Percentiles rank a stretch among this genome's conserved stretches.
phyloP scores from a whole-genome alignment of 1,140 invertebrate genomes.

The Magallana gigas region DNA sequence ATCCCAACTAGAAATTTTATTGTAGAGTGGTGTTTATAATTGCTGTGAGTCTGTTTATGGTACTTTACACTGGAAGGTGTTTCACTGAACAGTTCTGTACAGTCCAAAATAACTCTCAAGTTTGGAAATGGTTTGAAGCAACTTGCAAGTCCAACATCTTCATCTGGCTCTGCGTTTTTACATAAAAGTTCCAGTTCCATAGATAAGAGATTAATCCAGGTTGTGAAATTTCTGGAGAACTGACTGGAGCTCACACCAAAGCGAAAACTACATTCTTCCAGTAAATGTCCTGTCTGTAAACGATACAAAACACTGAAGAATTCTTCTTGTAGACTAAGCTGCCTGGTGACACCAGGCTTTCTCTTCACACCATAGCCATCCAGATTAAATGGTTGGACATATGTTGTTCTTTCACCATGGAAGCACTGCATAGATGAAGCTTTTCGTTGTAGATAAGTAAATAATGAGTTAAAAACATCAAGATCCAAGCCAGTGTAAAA shows the following conservation, averaged over 20 bases:
- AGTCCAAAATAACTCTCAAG: constrained; percentile 8
- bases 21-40: constrained; percentile 7
- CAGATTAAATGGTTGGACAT: too few relatives aligned
- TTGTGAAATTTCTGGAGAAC: neutral
- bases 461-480: neutral
- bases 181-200: too few relatives aligned
- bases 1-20: constrained; percentile 22
- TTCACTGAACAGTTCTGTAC: constrained; percentile 28
- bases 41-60: neutral
- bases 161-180: too few relatives aligned
- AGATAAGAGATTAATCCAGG: too few relatives aligned
- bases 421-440: neutral
- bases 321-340: too few relatives aligned
- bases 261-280: neutral
- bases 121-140: neutral
- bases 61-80: neutral
- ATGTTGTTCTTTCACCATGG: neutral
- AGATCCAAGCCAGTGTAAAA: too few relatives aligned
- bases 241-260: neutral
- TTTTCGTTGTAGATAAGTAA: neutral
- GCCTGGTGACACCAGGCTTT: too few relatives aligned
- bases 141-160: constrained; percentile 1
- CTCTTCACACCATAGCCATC: too few relatives aligned
- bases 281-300: neutral
- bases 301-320: too few relatives aligned